Conservation (phyloP, 1,140 invertebrate genomes). For the Lordiphosa mommai region DNA sequence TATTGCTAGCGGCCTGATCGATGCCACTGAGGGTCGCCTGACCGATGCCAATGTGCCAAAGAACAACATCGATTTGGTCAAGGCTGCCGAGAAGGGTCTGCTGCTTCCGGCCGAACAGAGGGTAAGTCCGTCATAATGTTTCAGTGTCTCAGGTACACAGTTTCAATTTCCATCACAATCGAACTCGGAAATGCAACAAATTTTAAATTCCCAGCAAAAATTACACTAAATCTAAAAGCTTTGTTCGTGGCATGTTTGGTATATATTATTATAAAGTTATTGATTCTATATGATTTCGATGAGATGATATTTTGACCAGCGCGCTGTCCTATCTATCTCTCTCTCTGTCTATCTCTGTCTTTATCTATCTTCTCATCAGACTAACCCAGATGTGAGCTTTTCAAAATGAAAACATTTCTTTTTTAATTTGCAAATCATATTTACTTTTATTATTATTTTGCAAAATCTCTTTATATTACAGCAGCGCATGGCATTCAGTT, state of each 20-base stretch:
- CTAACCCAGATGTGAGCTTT: constrained; percentile 58
- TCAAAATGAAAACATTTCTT: constrained; percentile 9
- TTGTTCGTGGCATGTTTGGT: constrained; percentile 71
- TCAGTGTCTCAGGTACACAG: background rate
- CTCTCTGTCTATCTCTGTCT: constrained; percentile 16
- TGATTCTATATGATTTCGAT: constrained; percentile 30
- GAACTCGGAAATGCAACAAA: constrained; percentile 46
- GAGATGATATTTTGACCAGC: constrained; percentile 41
- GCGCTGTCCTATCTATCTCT: constrained; percentile 42
- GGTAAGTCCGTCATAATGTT: constrained; percentile 85
- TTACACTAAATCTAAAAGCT: constrained; percentile 52
- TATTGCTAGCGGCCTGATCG: constrained; percentile 88
- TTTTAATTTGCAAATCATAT: constrained; percentile 59
- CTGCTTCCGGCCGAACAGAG: constrained; percentile 93
- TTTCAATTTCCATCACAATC: constrained; percentile 31
- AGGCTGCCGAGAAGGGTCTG: constrained; percentile 92
- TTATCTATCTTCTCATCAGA: constrained; percentile 44
- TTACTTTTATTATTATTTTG: constrained; percentile 59
- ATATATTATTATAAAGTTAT: constrained; percentile 23
- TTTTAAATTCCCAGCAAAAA: constrained; percentile 44
- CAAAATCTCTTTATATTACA: constrained; percentile 72
- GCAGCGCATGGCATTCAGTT: constrained; percentile 76
- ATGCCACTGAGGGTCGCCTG: constrained; percentile 86
- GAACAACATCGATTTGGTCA: constrained; percentile 88
- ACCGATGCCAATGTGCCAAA: constrained; percentile 84